Base-by-base conservation (phyloP, 2,797 vertebrate genomes). In the Pseudochirops cupreus region DNA sequence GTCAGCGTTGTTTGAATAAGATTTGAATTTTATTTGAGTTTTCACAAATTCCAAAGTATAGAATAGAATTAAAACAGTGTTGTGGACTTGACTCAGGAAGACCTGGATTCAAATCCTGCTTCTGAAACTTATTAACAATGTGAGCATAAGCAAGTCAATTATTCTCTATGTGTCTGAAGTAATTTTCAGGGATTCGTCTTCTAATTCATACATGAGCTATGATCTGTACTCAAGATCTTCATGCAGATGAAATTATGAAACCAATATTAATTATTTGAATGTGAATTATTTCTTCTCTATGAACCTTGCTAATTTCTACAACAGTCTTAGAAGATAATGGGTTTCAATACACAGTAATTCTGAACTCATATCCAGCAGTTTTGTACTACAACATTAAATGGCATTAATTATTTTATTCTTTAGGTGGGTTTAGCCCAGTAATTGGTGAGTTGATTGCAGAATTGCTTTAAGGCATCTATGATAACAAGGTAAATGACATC, bases 401-500 rank as follows among this genome's bases (percentile, higher is more conserved):
- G 91, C 0, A 58, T 97, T 97, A 91, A 94, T 95, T 92, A 50
- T 89, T 93, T 93, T 46, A 94, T 94, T 94, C 93, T 97, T 91
- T 97, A 96, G 33, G 39, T 26, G 57, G 82, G 92, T 5, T 74
- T 97, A 90, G 18, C 56, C 62, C 82, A 96, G 91, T 92, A 94
- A 31, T 93, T 53, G 74, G 14, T 96, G 91, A 95, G 95, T 14
- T 57, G 82, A 97, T 91, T 96, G 93, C 33, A 91, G 26, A 82
- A 87, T 95, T 98, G 62, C 67, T 97, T 90, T 92, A 96, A 97
- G 92, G 96, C 0, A 0, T 92, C 39, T 59, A 46, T 93, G 94
- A 97, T 95, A 97, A 97, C 0, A 87, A 95, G 56, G 56, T 97
- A 58, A 97, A 92, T 5, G 91, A 54, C 94, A 96, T 74, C 39